Percentiles rank a stretch among this genome's conserved stretches.
phyloP scores from a whole-genome alignment of 2,113 vertebrate species.

The Ammospiza nelsoni region DNA sequence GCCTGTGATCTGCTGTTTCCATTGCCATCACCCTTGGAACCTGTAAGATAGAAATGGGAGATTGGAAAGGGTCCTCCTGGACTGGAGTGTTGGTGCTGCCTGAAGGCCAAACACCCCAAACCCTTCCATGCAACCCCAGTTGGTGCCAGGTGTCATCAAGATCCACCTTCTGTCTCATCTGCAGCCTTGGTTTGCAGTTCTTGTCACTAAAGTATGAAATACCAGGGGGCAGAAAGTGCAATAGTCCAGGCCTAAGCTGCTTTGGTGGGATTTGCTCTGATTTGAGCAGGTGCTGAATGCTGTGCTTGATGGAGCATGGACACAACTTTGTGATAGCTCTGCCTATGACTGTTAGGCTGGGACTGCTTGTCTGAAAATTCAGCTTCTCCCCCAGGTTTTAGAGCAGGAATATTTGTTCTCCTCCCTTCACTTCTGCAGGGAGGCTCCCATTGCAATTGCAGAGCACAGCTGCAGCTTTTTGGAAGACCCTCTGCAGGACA shows the following conservation, averaged over 20 bases:
- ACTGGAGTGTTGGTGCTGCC: not conserved
- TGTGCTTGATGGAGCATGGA: not conserved
- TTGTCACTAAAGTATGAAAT: not conserved
- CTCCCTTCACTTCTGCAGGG: not conserved
- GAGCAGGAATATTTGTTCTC: not conserved
- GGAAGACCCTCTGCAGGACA: not conserved
- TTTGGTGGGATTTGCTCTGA: not conserved
- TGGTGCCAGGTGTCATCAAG: not conserved
- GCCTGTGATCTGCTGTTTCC: slow-evolving; percentile 56
- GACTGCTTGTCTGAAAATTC: not conserved
- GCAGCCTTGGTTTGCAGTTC: not conserved
- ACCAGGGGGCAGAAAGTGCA: not conserved
- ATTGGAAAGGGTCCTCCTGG: not conserved
- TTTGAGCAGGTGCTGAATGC: not conserved
- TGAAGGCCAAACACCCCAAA: not conserved
- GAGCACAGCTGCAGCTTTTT: not conserved
- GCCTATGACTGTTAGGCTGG: not conserved
- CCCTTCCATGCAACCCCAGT: not conserved
- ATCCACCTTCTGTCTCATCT: not conserved
- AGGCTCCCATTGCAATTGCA: not conserved
- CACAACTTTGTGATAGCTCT: not conserved
- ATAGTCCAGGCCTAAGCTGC: not conserved
- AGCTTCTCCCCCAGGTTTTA: not conserved
- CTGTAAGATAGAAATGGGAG: not conserved
- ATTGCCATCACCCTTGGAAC: slow-evolving; percentile 37